Evolutionary conservation across 2,888 invertebrate genomes (phyloP).

Genomic region (Drosophila falleni): DNA sequence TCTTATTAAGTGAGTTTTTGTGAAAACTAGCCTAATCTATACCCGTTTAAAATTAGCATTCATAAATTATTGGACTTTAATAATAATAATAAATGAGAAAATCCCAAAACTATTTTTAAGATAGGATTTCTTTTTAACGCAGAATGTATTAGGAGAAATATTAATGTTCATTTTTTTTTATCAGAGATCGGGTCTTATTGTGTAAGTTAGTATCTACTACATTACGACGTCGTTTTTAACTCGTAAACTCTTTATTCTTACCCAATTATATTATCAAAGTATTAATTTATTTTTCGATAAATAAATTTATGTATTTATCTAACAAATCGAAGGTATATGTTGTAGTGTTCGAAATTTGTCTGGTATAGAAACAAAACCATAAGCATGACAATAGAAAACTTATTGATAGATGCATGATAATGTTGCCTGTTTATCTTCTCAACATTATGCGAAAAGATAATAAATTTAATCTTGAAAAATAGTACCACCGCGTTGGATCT

Average conservation of each 20-base stretch:
- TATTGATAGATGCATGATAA: slow-evolving; percentile 31
- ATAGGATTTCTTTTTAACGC: background rate
- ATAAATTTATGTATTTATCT: background rate
- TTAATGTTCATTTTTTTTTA: too few relatives aligned
- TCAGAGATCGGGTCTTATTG: too few relatives aligned
- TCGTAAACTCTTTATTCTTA: too few relatives aligned
- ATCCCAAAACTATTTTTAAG: too few relatives aligned
- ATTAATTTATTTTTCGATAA: background rate
- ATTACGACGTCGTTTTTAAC: background rate
- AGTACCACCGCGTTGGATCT: slow-evolving; percentile 92
- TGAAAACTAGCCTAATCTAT: too few relatives aligned
- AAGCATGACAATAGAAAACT: slow-evolving; percentile 15
- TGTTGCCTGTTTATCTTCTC: background rate
- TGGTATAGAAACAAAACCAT: background rate
- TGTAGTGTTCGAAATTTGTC: background rate
- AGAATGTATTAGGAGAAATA: background rate
- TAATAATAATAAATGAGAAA: too few relatives aligned
- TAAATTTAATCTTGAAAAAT: slow-evolving; percentile 35
- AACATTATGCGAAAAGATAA: slow-evolving; percentile 12
- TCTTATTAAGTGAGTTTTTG: background rate
- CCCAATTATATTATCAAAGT: background rate
- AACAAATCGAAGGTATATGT: background rate
- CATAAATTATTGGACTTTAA: too few relatives aligned
- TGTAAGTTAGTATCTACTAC: slow-evolving; percentile 7
- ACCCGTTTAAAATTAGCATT: too few relatives aligned